phyloP scores from a whole-genome alignment of 2,888 invertebrate genomes.

The Pterostichus niger region DNA sequence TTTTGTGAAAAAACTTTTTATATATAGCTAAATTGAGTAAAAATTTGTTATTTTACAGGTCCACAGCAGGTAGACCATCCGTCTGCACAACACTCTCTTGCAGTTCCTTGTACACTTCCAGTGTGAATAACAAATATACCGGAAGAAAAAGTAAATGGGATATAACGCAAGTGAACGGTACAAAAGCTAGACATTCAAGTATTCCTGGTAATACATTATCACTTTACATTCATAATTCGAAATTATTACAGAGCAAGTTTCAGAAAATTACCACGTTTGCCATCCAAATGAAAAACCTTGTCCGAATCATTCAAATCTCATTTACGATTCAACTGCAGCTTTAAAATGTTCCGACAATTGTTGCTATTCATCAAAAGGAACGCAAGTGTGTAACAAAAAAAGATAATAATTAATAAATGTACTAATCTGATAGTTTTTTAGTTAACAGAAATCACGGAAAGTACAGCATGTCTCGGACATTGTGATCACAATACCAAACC shows the following conservation, averaged over 20 bases:
- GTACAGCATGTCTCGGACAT: constrained; percentile 69
- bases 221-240: not conserved
- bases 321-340: constrained; percentile 35
- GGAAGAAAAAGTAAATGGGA: constrained; percentile 73
- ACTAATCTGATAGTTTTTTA: not conserved
- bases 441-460: constrained; percentile 70
- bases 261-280: constrained; percentile 53
- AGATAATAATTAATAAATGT: not conserved
- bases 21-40: no score
- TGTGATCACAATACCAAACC: constrained; percentile 69
- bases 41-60: constrained; percentile 24
- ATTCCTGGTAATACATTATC: constrained; percentile 67
- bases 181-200: constrained; percentile 67
- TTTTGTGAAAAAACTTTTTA: no score
- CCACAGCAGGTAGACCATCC: constrained; percentile 75
- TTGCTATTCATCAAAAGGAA: constrained; percentile 36
- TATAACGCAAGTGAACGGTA: constrained; percentile 69
- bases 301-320: constrained; percentile 27
- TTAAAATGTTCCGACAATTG: constrained; percentile 47
- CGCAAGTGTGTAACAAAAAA: constrained; percentile 23
- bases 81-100: constrained; percentile 77
- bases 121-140: constrained; percentile 72
- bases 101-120: constrained; percentile 75
- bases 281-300: constrained; percentile 42
- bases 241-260: constrained; percentile 23